These are phyloP conservation scores for Pygmarrhopalites habei DNA, from an alignment of 1,140 invertebrate genomes.

Conservation along the genomic window DNA sequence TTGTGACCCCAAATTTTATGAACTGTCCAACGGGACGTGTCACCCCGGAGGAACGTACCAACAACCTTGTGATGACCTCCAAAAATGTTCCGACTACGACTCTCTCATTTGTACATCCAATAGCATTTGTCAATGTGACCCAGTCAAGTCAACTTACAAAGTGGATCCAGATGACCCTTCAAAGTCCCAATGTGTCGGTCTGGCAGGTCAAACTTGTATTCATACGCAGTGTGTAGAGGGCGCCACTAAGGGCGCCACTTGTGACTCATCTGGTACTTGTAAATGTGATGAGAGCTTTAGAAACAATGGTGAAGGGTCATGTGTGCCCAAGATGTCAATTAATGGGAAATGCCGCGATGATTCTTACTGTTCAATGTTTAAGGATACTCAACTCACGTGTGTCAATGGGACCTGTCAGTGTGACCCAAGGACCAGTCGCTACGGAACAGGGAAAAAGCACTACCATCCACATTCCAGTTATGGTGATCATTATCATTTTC, in stretches of 20 bases:
- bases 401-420: not conserved
- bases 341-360: not conserved
- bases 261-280: not conserved
- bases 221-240: not conserved
- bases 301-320: not conserved
- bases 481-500: too few relatives aligned
- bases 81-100: too few relatives aligned
- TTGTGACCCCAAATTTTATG: conserved; percentile 3
- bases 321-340: not conserved
- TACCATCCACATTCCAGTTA: too few relatives aligned
- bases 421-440: too few relatives aligned
- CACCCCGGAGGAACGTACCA: not conserved
- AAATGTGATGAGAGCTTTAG: not conserved
- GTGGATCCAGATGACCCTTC: not conserved
- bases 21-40: conserved; percentile 3
- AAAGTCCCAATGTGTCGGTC: not conserved
- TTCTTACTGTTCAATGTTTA: not conserved
- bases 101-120: too few relatives aligned
- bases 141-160: not conserved
- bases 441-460: not conserved
- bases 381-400: not conserved
- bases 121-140: too few relatives aligned
- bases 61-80: not conserved
- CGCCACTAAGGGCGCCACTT: not conserved
- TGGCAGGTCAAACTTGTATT: not conserved